Evolutionary conservation across 2,888 invertebrate genomes (phyloP).

Genomic region (Phaonia tiefii): DNA sequence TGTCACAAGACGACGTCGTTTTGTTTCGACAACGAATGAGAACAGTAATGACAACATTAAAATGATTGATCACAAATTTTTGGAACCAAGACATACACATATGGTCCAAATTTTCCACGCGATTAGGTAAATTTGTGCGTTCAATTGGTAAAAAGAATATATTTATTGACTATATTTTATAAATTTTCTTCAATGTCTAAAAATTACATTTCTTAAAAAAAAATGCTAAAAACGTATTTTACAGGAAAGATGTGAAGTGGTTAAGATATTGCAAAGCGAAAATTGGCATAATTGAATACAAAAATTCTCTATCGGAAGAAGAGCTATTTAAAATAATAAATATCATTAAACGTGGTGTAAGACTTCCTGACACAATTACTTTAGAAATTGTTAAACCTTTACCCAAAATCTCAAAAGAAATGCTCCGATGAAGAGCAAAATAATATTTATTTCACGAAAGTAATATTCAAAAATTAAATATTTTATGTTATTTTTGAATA

Average conservation of each 20-base stretch:
- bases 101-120: no score
- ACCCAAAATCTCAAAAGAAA: constrained; percentile 13
- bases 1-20: no score
- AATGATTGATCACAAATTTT: no score
- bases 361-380: neutral
- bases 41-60: no score
- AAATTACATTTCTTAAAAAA: constrained; percentile 9
- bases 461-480: no score
- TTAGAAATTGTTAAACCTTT: constrained; percentile 6
- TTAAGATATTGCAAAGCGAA: neutral
- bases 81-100: no score
- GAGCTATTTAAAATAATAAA: neutral
- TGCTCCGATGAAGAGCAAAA: neutral
- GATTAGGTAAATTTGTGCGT: no score
- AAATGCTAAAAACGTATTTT: neutral
- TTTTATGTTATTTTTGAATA: no score
- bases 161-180: no score
- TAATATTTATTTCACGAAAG: neutral
- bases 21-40: no score
- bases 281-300: constrained; percentile 2
- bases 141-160: no score
- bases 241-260: neutral
- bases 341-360: neutral
- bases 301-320: constrained; percentile 3
- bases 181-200: neutral